Conservation (phyloP, 2,888 invertebrate genomes). For the Syrista parreyssii region DNA sequence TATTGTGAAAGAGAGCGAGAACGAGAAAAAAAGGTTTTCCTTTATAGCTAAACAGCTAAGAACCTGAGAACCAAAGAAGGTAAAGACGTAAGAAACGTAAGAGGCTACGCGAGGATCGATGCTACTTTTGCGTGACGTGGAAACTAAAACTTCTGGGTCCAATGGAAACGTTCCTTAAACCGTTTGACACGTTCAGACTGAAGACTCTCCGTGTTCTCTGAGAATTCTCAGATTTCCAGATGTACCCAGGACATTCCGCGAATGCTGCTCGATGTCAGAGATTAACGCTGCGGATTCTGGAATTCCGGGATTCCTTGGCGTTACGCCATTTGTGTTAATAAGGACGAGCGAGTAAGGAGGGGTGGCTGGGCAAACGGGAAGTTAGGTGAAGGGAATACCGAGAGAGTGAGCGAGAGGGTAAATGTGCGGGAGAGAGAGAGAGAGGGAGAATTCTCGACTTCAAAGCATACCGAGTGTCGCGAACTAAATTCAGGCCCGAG, state of each 20-base stretch:
- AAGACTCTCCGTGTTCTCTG: too few species aligned
- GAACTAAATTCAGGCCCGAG: conserved; percentile 58
- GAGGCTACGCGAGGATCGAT: conserved; percentile 24
- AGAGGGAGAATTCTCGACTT: conserved; percentile 48
- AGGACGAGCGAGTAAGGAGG: conserved; percentile 53
- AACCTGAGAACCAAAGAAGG: too few species aligned
- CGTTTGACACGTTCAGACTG: neutral
- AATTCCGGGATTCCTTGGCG: neutral
- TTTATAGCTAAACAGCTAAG: too few species aligned
- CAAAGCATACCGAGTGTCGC: conserved; percentile 60
- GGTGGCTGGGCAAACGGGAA: conserved; percentile 8
- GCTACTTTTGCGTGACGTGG: conserved; percentile 30
- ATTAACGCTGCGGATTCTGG: too few species aligned
- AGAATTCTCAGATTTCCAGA: too few species aligned
- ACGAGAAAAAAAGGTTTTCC: too few species aligned
- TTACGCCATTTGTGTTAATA: conserved; percentile 44
- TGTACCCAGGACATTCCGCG: too few species aligned
- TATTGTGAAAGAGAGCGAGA: too few species aligned
- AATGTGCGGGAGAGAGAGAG: conserved; percentile 22
- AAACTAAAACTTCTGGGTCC: neutral
- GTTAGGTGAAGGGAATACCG: conserved; percentile 5
- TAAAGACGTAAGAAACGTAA: too few species aligned
- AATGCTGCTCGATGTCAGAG: too few species aligned
- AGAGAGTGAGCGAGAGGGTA: conserved; percentile 11
- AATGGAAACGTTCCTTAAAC: neutral